phyloP scores from a whole-genome alignment of 2,888 invertebrate genomes.

The Caenorhabditis auriculariae region DNA sequence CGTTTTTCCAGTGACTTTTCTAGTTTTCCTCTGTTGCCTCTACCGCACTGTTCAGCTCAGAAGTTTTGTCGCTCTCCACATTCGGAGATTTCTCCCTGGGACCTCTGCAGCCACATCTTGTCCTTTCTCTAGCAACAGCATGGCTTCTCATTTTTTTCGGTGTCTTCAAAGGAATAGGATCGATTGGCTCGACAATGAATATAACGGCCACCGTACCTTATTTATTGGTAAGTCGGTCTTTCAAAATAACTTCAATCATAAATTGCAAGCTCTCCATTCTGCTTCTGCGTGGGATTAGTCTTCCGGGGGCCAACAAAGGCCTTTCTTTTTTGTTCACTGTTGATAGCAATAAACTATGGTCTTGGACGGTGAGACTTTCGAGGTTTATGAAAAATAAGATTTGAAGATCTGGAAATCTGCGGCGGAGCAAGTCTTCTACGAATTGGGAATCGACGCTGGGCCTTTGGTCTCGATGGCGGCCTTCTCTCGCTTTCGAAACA shows the following conservation, averaged over 20 bases:
- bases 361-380: slow-evolving; percentile 14
- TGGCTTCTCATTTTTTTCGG: slow-evolving; percentile 94
- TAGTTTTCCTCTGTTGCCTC: background rate
- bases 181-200: slow-evolving; percentile 57
- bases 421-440: slow-evolving; percentile 66
- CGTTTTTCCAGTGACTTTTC: slow-evolving; percentile 56
- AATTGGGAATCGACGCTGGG: slow-evolving; percentile 64
- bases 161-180: slow-evolving; percentile 78
- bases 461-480: slow-evolving; percentile 60
- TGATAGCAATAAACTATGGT: slow-evolving; percentile 39
- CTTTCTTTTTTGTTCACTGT: slow-evolving; percentile 50
- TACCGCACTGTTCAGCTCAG: slow-evolving; percentile 39
- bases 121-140: slow-evolving; percentile 83
- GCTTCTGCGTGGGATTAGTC: slow-evolving; percentile 54
- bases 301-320: slow-evolving; percentile 56
- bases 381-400: slow-evolving; percentile 1
- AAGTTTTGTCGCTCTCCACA: slow-evolving; percentile 69
- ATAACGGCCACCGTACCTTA: slow-evolving; percentile 60
- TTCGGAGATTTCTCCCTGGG: slow-evolving; percentile 34
- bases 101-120: slow-evolving; percentile 81
- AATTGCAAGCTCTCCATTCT: slow-evolving; percentile 52
- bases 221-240: slow-evolving; percentile 33
- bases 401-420: slow-evolving; percentile 66
- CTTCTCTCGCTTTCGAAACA: slow-evolving; percentile 58
- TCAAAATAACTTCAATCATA: background rate